Percentiles rank a stretch among this genome's conserved stretches.
Evolutionary conservation across 2,113 vertebrate species (phyloP).

Genomic region (Paracanthobrama guichenoti): DNA sequence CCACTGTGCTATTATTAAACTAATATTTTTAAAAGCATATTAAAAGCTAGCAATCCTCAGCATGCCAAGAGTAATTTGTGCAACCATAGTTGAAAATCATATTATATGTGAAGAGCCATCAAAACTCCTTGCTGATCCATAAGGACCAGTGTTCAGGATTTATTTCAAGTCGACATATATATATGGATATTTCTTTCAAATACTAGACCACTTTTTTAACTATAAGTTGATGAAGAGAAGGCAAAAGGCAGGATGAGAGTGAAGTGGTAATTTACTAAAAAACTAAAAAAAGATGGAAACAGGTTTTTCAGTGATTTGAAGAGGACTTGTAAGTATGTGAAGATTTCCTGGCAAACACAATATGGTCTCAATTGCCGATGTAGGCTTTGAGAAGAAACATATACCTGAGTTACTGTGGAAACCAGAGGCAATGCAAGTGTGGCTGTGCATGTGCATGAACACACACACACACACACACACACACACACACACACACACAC

Average conservation of each 20-base stretch:
- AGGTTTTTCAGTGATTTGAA: constrained; percentile 3
- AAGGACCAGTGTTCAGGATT: neutral
- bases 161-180: neutral
- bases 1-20: neutral
- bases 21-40: constrained; percentile 28
- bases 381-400: neutral
- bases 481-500: neutral
- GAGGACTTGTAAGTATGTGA: neutral
- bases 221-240: neutral
- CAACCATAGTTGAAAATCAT: neutral
- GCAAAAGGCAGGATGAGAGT: neutral
- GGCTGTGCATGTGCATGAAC: neutral
- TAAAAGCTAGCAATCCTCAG: neutral
- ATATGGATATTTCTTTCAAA: neutral
- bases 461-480: neutral
- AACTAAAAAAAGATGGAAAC: neutral
- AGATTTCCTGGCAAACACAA: neutral
- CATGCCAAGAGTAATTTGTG: constrained; percentile 14
- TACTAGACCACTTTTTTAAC: neutral
- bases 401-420: neutral
- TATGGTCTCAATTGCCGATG: constrained; percentile 5
- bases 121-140: neutral
- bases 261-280: neutral
- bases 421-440: neutral
- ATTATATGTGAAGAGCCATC: neutral